Evolutionary conservation across 2,797 vertebrate genomes (phyloP).

Genomic region (Anguilla megastoma): DNA sequence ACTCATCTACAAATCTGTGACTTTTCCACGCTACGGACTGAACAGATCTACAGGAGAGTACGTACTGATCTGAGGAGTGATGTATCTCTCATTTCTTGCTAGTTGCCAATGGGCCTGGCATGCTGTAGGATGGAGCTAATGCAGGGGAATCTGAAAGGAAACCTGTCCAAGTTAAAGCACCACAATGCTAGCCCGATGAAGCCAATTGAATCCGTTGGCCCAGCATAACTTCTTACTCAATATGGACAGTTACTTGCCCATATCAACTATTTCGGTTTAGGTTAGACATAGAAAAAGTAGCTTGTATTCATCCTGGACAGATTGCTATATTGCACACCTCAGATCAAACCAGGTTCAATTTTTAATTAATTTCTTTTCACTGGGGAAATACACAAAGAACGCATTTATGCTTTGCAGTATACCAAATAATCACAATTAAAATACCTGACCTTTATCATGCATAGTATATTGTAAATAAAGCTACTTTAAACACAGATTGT

Average conservation of each 20-base stretch:
- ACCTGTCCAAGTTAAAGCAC: not conserved
- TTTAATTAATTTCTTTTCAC: not conserved
- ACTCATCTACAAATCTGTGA: too few relatives aligned
- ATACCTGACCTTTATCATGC: not conserved
- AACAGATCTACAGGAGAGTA: not conserved
- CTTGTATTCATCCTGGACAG: not conserved
- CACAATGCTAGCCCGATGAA: not conserved
- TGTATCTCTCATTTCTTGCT: not conserved
- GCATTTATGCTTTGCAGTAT: not conserved
- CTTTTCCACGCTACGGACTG: not conserved
- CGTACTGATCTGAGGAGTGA: not conserved
- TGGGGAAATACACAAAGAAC: not conserved
- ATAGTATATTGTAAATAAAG: not conserved
- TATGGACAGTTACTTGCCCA: not conserved
- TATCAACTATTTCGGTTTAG: not conserved
- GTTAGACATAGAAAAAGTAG: not conserved
- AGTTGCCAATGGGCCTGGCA: not conserved
- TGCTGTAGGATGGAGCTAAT: not conserved
- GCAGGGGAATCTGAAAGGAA: not conserved
- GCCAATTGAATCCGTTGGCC: not conserved
- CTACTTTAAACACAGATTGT: not conserved
- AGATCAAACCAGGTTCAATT: not conserved
- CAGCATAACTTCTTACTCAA: not conserved
- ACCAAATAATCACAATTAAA: not conserved
- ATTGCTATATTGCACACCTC: not conserved